phyloP scores from a whole-genome alignment of 2,888 invertebrate genomes.

The Leuctra nigra region DNA sequence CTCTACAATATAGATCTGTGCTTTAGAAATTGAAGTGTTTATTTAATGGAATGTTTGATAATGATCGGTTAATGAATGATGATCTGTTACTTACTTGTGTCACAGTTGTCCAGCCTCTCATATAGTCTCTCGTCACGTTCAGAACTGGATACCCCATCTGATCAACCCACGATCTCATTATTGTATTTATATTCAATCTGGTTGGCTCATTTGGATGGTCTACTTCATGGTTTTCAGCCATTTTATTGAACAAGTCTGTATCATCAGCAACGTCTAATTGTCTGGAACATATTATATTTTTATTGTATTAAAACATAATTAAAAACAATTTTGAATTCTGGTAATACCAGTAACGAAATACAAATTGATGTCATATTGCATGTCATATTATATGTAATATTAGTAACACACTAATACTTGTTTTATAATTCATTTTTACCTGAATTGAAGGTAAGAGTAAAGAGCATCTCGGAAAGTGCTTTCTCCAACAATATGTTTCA shows the following conservation, averaged over 20 bases:
- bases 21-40: no score
- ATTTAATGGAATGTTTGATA: no score
- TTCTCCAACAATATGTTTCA: conserved; percentile 52
- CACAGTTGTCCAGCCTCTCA: conserved; percentile 28
- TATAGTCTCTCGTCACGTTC: conserved; percentile 35
- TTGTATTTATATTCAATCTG: background rate
- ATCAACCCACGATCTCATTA: conserved; percentile 34
- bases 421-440: no score
- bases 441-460: no score
- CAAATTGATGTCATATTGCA: no score
- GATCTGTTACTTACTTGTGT: conserved; percentile 34
- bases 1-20: no score
- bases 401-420: no score
- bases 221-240: conserved; percentile 30
- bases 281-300: conserved; percentile 19
- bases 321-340: no score
- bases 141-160: conserved; percentile 37
- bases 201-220: background rate
- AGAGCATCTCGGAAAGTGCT: conserved; percentile 30
- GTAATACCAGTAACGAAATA: no score
- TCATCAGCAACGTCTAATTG: conserved; percentile 32
- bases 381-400: no score
- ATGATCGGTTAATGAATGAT: no score
- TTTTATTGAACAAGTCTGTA: conserved; percentile 34
- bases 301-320: background rate